Conservation (phyloP, 2,888 invertebrate species). For the Hirudinaria manillensis region DNA sequence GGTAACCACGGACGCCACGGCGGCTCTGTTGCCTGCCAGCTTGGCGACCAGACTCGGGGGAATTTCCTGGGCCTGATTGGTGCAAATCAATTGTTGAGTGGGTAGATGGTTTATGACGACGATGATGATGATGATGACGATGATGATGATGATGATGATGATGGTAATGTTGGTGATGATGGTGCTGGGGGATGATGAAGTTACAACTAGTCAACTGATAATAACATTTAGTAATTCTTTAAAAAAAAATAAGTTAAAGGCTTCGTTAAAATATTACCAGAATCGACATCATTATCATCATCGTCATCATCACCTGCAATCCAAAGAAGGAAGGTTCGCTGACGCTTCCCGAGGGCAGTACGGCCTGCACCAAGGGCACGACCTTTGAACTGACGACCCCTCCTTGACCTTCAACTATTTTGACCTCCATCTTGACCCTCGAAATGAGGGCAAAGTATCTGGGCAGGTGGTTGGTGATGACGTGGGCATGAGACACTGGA, state of each 20-base stretch:
- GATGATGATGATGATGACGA: slow-evolving; percentile 31
- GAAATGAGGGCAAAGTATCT: slow-evolving; percentile 99
- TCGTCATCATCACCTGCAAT: slow-evolving; percentile 76
- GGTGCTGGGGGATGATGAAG: neutral
- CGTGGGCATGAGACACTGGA: slow-evolving; percentile 65
- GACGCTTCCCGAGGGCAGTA: slow-evolving; percentile 95
- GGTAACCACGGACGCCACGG: slow-evolving; percentile 98
- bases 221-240: neutral
- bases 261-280: neutral
- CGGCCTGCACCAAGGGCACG: slow-evolving; percentile 96
- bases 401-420: slow-evolving; percentile 96
- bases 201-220: neutral
- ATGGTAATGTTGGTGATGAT: slow-evolving; percentile 21
- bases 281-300: neutral
- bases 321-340: slow-evolving; percentile 99
- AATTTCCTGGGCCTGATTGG: slow-evolving; percentile 86
- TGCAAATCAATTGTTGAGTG: too few species aligned
- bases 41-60: slow-evolving; percentile 91
- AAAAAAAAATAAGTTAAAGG: neutral
- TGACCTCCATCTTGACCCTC: slow-evolving; percentile 76
- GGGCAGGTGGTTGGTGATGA: slow-evolving; percentile 95
- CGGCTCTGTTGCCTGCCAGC: slow-evolving; percentile 92
- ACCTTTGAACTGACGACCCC: slow-evolving; percentile 98
- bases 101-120: slow-evolving; percentile 21
- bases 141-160: slow-evolving; percentile 30